phyloP scores from a whole-genome alignment of 2,113 vertebrate species.

The Leptocoma aspasia region DNA sequence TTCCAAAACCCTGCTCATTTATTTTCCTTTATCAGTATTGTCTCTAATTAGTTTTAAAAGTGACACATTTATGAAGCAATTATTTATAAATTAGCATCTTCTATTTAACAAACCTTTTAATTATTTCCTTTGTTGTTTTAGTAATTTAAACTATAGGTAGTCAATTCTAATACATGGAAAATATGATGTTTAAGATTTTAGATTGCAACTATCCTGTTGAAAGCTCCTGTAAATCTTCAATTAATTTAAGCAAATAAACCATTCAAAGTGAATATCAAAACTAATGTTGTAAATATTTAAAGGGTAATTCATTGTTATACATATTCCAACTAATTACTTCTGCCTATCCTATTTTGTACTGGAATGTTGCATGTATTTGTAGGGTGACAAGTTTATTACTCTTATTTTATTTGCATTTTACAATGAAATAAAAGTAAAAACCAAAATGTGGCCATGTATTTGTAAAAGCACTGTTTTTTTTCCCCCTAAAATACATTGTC shows the following conservation, averaged over 20 bases:
- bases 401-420: neutral
- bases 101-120: neutral
- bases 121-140: conserved; percentile 4
- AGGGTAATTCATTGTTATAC: neutral
- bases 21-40: neutral
- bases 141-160: neutral
- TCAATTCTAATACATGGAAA: neutral
- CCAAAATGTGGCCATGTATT: neutral
- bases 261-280: neutral
- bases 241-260: neutral
- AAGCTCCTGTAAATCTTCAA: neutral
- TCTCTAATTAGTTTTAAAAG: neutral
- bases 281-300: neutral
- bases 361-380: neutral
- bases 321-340: neutral
- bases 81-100: neutral
- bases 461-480: neutral
- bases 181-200: neutral
- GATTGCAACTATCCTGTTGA: neutral
- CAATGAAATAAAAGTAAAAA: neutral
- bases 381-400: neutral
- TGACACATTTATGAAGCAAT: neutral
- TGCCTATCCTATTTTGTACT: neutral
- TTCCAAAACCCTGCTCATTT: neutral
- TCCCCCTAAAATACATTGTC: neutral